Evolutionary conservation across 1,140 invertebrate genomes (phyloP), one percentile per base, ranked within the genome.

Genomic region (Cecropterus lyciades): DNA sequence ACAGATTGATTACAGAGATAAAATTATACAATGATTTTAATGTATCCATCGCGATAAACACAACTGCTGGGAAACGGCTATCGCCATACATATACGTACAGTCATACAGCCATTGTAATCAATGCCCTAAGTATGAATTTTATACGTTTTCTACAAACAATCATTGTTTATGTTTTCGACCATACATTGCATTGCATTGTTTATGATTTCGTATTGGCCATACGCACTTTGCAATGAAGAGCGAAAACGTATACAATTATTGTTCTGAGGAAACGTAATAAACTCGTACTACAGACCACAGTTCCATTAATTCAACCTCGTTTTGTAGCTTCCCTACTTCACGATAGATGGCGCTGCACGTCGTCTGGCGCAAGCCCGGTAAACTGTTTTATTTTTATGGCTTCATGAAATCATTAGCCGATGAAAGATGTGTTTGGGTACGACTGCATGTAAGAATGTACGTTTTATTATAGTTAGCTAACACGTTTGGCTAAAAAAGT

Each of bases 361-460:
- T 60, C 15, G 56, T 17, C 14, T 17, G 24, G 45, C 45, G 42
- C 15, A 59, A 59, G 55, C 42, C 55, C 13, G 20, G 43, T 13
- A 14, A 33, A 62, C 46, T 40, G 15, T 62, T 62, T 62, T 62
- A 62, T 62, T 62, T 62, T 62, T 62, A 62, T 62, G 57, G 57
- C 57, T 62, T 62, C 57, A 45, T 49, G 30, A 62, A 62, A 62
- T 62, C 57, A 62, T 62, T 62, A 62, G 57, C 57, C 57, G 57
- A 62, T 62, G 57, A 62, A 62, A 62, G 57, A 62, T 62, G 57
- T 52, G n/a, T 49, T 62, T 48, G 45, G 11, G 46, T 37, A 62
- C 30, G 45, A 53, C 10, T 53, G 51, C 40, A 14, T 51, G 45
- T 45, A 20, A 45, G 24, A 59, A 55, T 16, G 45, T 51, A 33